Base-by-base conservation (phyloP, 2,888 invertebrate genomes). In the Dichetophora obliterata region DNA sequence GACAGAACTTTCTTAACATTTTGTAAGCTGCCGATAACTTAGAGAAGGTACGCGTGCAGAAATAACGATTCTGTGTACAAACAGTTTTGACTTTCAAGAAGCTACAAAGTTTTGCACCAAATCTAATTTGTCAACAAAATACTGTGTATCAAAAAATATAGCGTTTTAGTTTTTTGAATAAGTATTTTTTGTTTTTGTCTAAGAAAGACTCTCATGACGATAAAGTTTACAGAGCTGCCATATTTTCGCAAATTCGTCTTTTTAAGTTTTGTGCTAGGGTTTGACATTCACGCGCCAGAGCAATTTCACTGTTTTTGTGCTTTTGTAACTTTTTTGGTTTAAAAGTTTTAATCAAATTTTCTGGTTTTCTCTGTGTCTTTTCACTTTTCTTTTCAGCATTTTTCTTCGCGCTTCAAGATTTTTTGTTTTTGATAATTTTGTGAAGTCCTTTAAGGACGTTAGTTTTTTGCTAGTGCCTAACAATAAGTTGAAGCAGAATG, bases 111-210 rank as follows among this genome's bases (percentile, higher is more conserved):
- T 72, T 72, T 72, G 48, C 48, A 19, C 37, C 72, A 24, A 72
- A 72, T 61, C 72, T 72, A 72, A 72, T 72, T 72, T 61, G 61
- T 59, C 59, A 61, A 72, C 72, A 72, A 61, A 72, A 72, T 37
- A 72, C 59, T 48, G 59, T 24, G 16, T 43, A 24, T 31, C 16
- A 59, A 19, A 57, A 34, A 57, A 50, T 31, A 50, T 34, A 22
- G 54, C 4, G 61, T 11, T 24, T 5, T 43, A 24, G 27, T 11
- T 19, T 52, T 68, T 52, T 68, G 22, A n/a, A 2, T 66, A 22
- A n/a, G n/a, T 37, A 48, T 9, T 43, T 16, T 31, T 14, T 11
- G 48, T 43, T 37, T 68, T 9, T 43, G 6, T 8, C 3, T 19
- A n/a, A 22, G 31, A 5, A n/a, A 34, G 14, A 8, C 52, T 57